Evolutionary conservation across 2,113 vertebrate genomes (phyloP).

Genomic region (Elephantulus edwardii): DNA sequence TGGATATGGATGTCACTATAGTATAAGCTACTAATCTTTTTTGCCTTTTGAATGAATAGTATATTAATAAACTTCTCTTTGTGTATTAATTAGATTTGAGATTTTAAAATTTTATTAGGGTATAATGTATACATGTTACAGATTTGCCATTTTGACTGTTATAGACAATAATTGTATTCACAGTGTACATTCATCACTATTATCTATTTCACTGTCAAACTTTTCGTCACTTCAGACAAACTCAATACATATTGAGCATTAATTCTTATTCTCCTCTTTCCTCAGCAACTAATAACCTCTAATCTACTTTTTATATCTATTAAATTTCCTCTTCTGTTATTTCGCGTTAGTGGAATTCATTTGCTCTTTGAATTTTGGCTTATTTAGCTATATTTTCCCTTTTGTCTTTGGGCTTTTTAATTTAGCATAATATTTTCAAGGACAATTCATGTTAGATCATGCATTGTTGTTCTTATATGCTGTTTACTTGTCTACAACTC

Average conservation of each 20-base stretch:
- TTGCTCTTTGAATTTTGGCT: no score
- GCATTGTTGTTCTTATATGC: no score
- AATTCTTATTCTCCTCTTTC: not conserved
- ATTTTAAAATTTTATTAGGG: not conserved
- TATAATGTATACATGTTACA: not conserved
- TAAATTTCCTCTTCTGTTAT: not conserved
- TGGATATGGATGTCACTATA: conserved; percentile 40
- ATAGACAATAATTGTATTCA: not conserved
- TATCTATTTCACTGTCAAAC: not conserved
- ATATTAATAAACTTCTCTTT: conserved; percentile 5
- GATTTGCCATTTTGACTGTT: not conserved
- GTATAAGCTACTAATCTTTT: conserved; percentile 28
- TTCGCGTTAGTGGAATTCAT: not conserved
- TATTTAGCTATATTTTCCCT: not conserved
- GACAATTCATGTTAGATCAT: not conserved
- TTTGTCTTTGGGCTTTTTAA: not conserved
- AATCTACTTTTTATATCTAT: not conserved
- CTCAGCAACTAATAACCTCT: not conserved
- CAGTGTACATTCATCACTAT: not conserved
- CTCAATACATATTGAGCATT: not conserved
- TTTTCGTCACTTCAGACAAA: not conserved
- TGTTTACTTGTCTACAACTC: no score
- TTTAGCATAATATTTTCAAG: not conserved
- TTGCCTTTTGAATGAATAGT: not conserved
- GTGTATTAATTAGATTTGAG: not conserved